Evolutionary conservation across 2,888 invertebrate species (phyloP), one percentile per base, ranked within the genome.

Genomic region (Lithosia quadra): DNA sequence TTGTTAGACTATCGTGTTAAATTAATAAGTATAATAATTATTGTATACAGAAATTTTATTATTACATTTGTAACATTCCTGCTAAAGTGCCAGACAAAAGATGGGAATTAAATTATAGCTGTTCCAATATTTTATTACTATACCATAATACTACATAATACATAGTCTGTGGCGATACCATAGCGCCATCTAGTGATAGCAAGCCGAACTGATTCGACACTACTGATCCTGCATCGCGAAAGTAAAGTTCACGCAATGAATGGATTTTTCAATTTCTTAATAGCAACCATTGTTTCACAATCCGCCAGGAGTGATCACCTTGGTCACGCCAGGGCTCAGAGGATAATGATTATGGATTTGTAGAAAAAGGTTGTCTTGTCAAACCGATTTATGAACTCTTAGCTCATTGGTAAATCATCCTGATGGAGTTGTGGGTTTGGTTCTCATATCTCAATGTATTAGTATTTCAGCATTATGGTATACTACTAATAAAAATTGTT

Each of bases 31-130:
- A 65, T 57, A 56, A 58, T n/a, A 66, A 72, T 71, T 63, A 59
- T 69, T 60, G 68, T 70, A 64, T 70, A 64, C 64, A 68, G 59
- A 63, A 43, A 56, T 69, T 10, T n/a, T 58, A 68, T 65, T 61
- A 53, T 36, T 63, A 0, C 58, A 39, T 59, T 68, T 68, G 62
- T 63, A 71, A 80, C 78, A 78, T 78, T 78, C 80, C 78, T 75
- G 65, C 56, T 61, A 69, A 28, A n/a, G 58, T 70, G 70, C 75
- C 65, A 77, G 70, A 33, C 10, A 62, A 65, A 36, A 43, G 0
- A 55, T 33, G 5, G 5, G 2, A 28, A 28, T 28, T 28, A 65
- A 65, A 58, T 49, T 49, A 49, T 66, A 13, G 33, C 13, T 63
- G 28, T 21, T 21, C 13, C 49, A n/a, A n/a, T n/a, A 49, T 13